Percentiles rank a stretch among this genome's conserved stretches.
Evolutionary conservation across 2,113 vertebrate species (phyloP).

Genomic region (Perca flavescens): DNA sequence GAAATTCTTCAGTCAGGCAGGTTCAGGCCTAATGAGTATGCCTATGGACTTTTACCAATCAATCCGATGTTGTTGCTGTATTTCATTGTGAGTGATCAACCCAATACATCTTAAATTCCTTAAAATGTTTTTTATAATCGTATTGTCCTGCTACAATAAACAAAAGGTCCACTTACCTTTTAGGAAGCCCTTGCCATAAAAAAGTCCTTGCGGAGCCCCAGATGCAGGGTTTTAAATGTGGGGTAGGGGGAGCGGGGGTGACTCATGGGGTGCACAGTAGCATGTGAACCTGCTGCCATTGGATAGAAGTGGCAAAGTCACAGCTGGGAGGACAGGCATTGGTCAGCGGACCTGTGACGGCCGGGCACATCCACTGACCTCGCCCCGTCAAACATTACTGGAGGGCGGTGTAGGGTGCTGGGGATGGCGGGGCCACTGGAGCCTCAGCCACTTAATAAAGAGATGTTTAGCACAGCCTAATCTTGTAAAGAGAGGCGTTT

Average conservation of each 20-base stretch:
- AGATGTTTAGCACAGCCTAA: conserved; percentile 82
- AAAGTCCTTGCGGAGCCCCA: neutral
- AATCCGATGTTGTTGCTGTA: neutral
- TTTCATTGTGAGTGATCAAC: neutral
- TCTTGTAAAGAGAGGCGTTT: conserved; percentile 83
- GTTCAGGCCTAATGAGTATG: neutral
- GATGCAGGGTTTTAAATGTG: conserved; percentile 73
- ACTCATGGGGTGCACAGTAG: conserved; percentile 51
- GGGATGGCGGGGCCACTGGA: conserved; percentile 21
- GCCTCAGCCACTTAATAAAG: conserved; percentile 57
- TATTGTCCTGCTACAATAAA: neutral
- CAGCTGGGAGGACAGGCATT: conserved; percentile 82
- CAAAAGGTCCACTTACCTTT: conserved; percentile 53
- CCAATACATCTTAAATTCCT: neutral
- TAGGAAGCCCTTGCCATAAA: neutral
- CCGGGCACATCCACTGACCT: conserved; percentile 49
- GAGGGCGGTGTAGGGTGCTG: conserved; percentile 10
- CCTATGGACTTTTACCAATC: neutral
- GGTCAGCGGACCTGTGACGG: conserved; percentile 65
- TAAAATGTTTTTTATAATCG: neutral
- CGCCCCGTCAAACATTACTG: conserved; percentile 26
- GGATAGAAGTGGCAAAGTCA: conserved; percentile 65
- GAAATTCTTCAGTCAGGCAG: neutral
- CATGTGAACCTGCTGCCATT: conserved; percentile 81
- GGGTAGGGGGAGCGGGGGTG: conserved; percentile 28